These are phyloP conservation scores for Azorinus chamasolen DNA, from an alignment of 2,888 invertebrate species.

Conservation along the genomic window DNA sequence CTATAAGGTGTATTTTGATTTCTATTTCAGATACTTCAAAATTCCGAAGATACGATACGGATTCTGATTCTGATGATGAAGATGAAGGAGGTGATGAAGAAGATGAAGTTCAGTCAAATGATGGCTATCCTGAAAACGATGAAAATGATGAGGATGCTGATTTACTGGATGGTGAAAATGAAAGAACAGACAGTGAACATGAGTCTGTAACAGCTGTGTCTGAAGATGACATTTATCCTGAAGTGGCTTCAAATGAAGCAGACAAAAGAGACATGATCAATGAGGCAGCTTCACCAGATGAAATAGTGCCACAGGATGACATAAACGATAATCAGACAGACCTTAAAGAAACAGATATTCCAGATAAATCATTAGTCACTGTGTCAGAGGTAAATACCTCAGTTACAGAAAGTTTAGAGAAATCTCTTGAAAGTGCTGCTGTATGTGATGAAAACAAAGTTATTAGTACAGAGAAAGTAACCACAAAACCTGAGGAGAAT, in stretches of 20 bases:
- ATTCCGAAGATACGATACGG: conserved; percentile 75
- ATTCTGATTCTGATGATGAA: conserved; percentile 71
- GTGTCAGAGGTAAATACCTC: no score
- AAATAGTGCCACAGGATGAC: no score
- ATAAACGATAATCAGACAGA: no score
- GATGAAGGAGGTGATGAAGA: conserved; percentile 36
- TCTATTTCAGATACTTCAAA: conserved; percentile 70
- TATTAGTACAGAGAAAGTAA: neutral
- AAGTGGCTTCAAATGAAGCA: neutral
- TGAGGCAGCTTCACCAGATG: no score
- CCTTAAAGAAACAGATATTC: no score
- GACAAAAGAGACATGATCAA: no score
- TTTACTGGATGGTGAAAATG: conserved; percentile 5
- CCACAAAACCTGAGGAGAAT: neutral
- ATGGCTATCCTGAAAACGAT: neutral
- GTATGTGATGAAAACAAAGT: neutral
- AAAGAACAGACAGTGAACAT: neutral
- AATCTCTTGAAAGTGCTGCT: no score
- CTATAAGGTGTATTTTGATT: neutral
- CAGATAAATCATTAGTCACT: no score
- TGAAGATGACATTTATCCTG: neutral
- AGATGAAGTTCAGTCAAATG: neutral
- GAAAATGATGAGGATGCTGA: neutral
- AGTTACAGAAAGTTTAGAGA: no score
- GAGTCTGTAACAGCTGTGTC: neutral